These are phyloP conservation scores for Drosophila paulistorum DNA, from an alignment of 1,140 invertebrate genomes.

Conservation along the genomic window DNA sequence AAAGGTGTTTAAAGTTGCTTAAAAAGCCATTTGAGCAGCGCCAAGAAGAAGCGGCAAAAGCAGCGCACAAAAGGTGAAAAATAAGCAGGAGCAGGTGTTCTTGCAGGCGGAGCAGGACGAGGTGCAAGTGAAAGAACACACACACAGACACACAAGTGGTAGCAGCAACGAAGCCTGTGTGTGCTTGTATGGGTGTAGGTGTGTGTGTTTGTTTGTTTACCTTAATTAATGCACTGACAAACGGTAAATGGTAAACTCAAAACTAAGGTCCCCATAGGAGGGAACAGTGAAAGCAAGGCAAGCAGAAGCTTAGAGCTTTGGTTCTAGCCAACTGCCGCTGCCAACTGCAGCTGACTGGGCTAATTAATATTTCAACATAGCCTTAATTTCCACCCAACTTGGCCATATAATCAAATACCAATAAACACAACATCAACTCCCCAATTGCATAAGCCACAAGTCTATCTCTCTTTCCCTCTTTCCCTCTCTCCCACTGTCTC, in stretches of 20 bases:
- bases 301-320: constrained; percentile 7
- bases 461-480: constrained; percentile 17
- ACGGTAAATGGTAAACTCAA: constrained; percentile 32
- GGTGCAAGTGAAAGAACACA: neutral
- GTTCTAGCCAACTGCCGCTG: constrained; percentile 24
- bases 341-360: constrained; percentile 40
- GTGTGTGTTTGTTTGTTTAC: constrained; percentile 68
- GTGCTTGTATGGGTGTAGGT: neutral
- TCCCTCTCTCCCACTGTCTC: neutral
- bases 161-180: constrained; percentile 1
- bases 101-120: constrained; percentile 15
- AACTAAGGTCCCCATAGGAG: neutral
- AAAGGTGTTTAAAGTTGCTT: constrained; percentile 66
- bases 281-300: neutral
- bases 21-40: constrained; percentile 39
- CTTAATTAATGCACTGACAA: constrained; percentile 76
- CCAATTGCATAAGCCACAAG: constrained; percentile 48
- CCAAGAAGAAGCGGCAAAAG: neutral
- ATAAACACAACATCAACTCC: constrained; percentile 6
- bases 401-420: constrained; percentile 5
- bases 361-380: constrained; percentile 73
- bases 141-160: constrained; percentile 3
- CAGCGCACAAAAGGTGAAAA: constrained; percentile 22
- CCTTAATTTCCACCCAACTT: constrained; percentile 2
- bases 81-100: neutral